Evolutionary conservation across 2,797 vertebrate species (phyloP), one percentile per base, ranked within the genome.

Genomic region (Tragelaphus eurycerus): DNA sequence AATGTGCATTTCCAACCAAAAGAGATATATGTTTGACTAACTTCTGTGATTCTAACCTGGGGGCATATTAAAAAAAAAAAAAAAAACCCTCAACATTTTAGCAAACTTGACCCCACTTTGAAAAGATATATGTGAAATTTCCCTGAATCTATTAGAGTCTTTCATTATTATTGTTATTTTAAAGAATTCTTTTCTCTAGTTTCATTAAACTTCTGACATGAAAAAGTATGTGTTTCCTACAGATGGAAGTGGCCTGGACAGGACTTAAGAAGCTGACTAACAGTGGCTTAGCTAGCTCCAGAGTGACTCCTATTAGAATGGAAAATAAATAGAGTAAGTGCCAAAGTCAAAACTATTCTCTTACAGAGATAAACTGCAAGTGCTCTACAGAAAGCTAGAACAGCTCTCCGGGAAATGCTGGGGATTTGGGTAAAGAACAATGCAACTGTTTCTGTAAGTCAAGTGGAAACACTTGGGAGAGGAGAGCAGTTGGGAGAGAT

Each of bases 321-420:
- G 97, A 97, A 98, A 98, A 98, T 96, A 98, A 98, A 98, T 93
- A 97, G 82, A 98, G 82, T 17, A 96, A 97, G 97, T 50, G 89
- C 96, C 97, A 98, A 97, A 97, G 59, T 92, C 87, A 86, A 95
- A 98, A 97, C 95, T 87, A 89, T 90, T 98, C 97, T 98, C 86
- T 95, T 97, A 89, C 83, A 97, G 96, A 98, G 98, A 98, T 98
- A 98, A 98, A 98, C 98, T 96, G 95, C 31, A 98, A 98, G 98
- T 98, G 95, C 93, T 97, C 93, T 74, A 85, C 62, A 95, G 93
- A 98, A 98, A 98, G 98, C 82, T 92, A 98, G 98, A 98, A 98
- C 92, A 97, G 95, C 89, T 98, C 98, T 98, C 91, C 3, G 0
- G 98, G 97, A 98, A 98, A 98, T 96, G 92, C 71, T 97, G 97